A percentile compares a stretch with the other conserved stretches of the same genome.
Evolutionary conservation across 2,888 invertebrate genomes (phyloP).

Genomic region (Rotaria socialis): DNA sequence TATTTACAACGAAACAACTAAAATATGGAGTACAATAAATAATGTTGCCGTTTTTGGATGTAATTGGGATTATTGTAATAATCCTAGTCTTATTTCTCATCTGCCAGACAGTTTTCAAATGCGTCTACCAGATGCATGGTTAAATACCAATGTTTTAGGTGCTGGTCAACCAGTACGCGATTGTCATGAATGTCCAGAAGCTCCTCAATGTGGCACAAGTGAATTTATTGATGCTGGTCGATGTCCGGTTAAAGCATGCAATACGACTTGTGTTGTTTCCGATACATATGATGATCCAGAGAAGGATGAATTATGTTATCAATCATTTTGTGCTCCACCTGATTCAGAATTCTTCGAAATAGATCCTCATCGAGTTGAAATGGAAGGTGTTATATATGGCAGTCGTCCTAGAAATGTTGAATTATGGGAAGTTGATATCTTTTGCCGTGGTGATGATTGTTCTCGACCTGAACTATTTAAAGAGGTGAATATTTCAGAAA

Average conservation of each 20-base stretch:
- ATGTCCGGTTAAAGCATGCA: neutral
- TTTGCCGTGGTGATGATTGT: conserved; percentile 26
- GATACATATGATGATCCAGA: neutral
- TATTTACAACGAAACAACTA: neutral
- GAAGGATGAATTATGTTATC: neutral
- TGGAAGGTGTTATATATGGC: neutral
- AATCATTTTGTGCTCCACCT: neutral
- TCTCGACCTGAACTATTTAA: neutral
- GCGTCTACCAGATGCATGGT: neutral
- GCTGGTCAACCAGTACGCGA: neutral
- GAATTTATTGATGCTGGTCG: neutral
- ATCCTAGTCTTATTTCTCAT: neutral
- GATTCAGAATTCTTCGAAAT: neutral
- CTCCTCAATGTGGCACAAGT: neutral
- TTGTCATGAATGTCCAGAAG: conserved; percentile 32
- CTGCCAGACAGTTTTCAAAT: neutral
- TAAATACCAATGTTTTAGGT: neutral
- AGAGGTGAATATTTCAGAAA: neutral
- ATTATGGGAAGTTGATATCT: conserved; percentile 16
- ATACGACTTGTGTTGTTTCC: neutral
- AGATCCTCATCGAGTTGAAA: neutral
- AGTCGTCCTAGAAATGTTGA: neutral
- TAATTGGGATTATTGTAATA: conserved; percentile 11
- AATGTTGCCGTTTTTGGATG: neutral
- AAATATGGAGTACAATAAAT: neutral